phyloP scores from a whole-genome alignment of 2,113 vertebrate genomes.

The Microtus ochrogaster region DNA sequence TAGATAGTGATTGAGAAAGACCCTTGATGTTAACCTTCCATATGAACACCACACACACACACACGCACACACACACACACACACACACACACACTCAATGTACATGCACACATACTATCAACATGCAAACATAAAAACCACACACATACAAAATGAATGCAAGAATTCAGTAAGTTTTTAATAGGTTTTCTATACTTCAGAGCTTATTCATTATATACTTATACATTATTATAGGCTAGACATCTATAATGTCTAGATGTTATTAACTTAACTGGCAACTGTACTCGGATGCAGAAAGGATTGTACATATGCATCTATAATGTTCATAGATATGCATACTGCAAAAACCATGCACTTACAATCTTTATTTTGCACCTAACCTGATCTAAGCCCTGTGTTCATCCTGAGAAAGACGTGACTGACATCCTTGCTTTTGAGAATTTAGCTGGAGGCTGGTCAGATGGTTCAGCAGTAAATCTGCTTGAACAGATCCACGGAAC shows the following conservation, averaged over 20 bases:
- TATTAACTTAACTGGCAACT: not conserved
- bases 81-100: not conserved
- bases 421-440: not conserved
- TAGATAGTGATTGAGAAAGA: too few relatives aligned
- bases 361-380: not conserved
- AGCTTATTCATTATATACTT: constrained; percentile 37
- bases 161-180: not conserved
- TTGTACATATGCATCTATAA: not conserved
- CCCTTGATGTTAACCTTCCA: not conserved
- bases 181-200: not conserved
- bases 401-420: not conserved
- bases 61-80: not conserved
- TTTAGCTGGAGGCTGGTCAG: not conserved
- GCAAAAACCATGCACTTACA: not conserved
- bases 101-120: not conserved
- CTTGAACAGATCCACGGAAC: not conserved
- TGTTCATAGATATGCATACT: not conserved
- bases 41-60: not conserved
- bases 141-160: not conserved
- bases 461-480: not conserved
- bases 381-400: not conserved
- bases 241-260: too few relatives aligned
- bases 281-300: not conserved
- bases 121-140: not conserved
- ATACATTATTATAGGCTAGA: not conserved